phyloP scores from a whole-genome alignment of 2,888 invertebrate species.

The Scaeva pyrastri region DNA sequence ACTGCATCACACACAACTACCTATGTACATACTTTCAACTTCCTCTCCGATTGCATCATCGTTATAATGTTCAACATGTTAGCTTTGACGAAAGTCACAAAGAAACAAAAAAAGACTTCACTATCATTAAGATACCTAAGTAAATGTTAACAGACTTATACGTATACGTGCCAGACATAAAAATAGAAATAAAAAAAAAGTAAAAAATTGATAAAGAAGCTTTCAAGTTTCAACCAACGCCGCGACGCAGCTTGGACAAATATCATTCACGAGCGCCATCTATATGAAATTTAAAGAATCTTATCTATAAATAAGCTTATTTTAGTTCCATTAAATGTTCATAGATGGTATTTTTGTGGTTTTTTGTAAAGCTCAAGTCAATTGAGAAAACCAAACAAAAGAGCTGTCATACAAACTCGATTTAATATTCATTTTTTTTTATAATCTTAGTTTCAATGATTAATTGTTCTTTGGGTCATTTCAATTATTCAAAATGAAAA shows the following conservation, averaged over 20 bases:
- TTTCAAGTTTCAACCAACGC: neutral
- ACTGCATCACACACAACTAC: neutral
- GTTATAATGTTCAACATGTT: neutral
- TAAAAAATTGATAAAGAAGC: neutral
- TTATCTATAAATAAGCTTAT: slow-evolving; percentile 18
- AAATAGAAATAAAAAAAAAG: neutral
- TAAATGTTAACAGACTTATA: slow-evolving; percentile 2
- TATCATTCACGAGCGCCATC: neutral
- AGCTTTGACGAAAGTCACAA: slow-evolving; percentile 2
- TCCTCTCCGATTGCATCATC: slow-evolving; percentile 25
- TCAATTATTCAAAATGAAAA: slow-evolving; percentile 11
- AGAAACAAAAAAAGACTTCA: slow-evolving; percentile 26
- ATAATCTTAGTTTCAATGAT: slow-evolving; percentile 42
- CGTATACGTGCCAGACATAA: slow-evolving; percentile 7
- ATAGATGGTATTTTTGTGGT: slow-evolving; percentile 16
- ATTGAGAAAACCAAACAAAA: slow-evolving; percentile 41
- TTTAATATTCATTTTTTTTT: neutral
- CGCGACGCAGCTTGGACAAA: too few species aligned
- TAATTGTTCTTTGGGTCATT: slow-evolving; percentile 7
- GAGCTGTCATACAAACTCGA: slow-evolving; percentile 49
- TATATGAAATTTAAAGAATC: neutral
- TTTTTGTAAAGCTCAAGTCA: neutral
- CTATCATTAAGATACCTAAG: slow-evolving; percentile 12
- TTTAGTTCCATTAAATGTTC: slow-evolving; percentile 3
- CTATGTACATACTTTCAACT: too few species aligned